These are phyloP conservation scores for Macrobrachium nipponense DNA, from an alignment of 1,140 invertebrate species.

Conservation along the genomic window DNA sequence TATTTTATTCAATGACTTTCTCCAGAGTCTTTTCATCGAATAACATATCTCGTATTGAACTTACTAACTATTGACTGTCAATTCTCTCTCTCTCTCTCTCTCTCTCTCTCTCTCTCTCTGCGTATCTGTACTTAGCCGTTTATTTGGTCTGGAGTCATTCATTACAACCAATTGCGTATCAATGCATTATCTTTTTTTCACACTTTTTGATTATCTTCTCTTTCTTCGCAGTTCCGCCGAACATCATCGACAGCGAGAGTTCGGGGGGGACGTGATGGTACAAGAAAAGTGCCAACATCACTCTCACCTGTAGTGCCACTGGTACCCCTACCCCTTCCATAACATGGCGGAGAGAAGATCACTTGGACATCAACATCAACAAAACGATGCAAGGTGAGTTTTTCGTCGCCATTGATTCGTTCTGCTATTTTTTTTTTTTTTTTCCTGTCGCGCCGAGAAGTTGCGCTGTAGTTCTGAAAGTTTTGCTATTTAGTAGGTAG, in stretches of 20 bases:
- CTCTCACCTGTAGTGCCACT: slow-evolving; percentile 66
- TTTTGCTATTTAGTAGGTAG: too few species aligned
- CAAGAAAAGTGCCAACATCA: slow-evolving; percentile 66
- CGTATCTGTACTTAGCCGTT: too few species aligned
- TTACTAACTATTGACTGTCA: too few species aligned
- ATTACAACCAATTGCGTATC: neutral
- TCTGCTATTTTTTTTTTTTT: too few species aligned
- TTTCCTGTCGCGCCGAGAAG: too few species aligned
- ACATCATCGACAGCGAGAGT: slow-evolving; percentile 67
- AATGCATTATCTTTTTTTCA: neutral
- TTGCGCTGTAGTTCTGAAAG: too few species aligned
- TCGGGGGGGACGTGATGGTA: slow-evolving; percentile 64
- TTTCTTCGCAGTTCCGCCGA: slow-evolving; percentile 63
- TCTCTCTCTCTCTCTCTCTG: too few species aligned
- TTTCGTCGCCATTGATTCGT: neutral
- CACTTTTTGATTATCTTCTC: neutral
- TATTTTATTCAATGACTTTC: neutral
- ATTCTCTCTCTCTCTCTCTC: too few species aligned
- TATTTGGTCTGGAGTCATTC: neutral
- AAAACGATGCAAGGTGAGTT: slow-evolving; percentile 33
- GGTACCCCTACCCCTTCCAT: slow-evolving; percentile 69
- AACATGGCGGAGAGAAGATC: slow-evolving; percentile 67
- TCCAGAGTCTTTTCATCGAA: too few species aligned
- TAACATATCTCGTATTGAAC: too few species aligned
- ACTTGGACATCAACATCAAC: slow-evolving; percentile 47